Evolutionary conservation across 2,113 vertebrate genomes (phyloP), one percentile per base, ranked within the genome.

Genomic region (Octodon degus): DNA sequence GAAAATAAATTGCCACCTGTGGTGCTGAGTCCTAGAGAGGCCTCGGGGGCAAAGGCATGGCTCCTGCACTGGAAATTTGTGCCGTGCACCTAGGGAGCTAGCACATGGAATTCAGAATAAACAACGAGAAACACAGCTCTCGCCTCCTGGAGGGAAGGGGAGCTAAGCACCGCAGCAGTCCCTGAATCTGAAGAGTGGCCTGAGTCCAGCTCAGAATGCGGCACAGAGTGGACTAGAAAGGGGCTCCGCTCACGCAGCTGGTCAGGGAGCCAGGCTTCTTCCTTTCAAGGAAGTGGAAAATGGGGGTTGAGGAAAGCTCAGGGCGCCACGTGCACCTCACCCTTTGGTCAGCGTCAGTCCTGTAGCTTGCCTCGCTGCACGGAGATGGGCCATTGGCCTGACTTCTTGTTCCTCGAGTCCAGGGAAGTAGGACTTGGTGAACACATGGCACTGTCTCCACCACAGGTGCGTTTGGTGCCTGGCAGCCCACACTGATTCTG

Each of bases 41-140:
- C 24, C 55, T n/a, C 4, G 0, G n/a, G 55, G 65, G 85, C 94
- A 92, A 65, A 95, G 77, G 22, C 65, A 24, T 50, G 47, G 63
- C 67, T 70, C 68, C 81, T 87, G 43, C n/a, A 80, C 80, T 92
- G 47, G 84, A 91, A 89, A 81, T 77, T 14, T 55, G 70, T 80
- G 70, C 79, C 74, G 20, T 62, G 13, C 16, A 5, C 72, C n/a
- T 70, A 47, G 30, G 22, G 32, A 87, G 19, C 40, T 7, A 63
- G 96, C 8, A 62, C 89, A 84, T 27, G 50, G 34, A 27, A 3
- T 76, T 86, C n/a, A 50, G 7, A 93, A 85, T 65, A 60, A 67
- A 16, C 25, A 32, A 68, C 2, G 5, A 53, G 43, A 88, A 60
- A 37, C 16, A 6, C 0, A 43, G 50, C 50, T 47, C 80, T 90